Base-by-base conservation (phyloP, 2,113 vertebrate species). In the Numenius arquata region DNA sequence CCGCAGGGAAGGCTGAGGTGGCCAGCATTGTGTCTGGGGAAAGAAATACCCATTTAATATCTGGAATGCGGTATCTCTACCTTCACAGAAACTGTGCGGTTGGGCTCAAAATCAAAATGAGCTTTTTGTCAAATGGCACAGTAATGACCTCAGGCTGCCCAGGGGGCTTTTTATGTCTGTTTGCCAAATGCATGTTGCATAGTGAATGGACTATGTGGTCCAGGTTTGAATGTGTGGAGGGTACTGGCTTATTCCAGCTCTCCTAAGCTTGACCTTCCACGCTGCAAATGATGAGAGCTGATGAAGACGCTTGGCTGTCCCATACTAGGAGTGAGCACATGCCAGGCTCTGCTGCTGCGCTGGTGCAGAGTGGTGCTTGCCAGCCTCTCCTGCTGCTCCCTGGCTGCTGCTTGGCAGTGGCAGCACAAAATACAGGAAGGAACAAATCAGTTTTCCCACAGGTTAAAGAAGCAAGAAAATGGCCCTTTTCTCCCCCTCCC, bases 311-410 rank as follows among this genome's bases (percentile, higher is more conserved):
- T 25, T 43, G 79, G 56, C 68, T 80, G n/a, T 38, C 27, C 52
- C 12, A 3, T 15, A 9, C 18, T 34, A 11, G 53, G 53, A 32
- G 22, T 1, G 1, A 45, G 53, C 53, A 20, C 12, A 3, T 1
- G 6, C 27, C 4, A 5, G 38, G 62, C 45, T 71, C 22, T 48
- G 58, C 50, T 29, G 47, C 16, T 2, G 1, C 41, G 18, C 18
- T 1, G 2, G 47, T 29, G n/a, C 75, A 12, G 29, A n/a, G 50
- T 2, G 1, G 29, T 2, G 2, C 27, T 67, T 2, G 2, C 21
- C 75, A 74, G 29, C 40, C 26, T 81, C 45, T 67, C 22, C 38
- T 47, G 52, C 50, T 61, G 47, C 38, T 86, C 30, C 34, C 38
- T 45, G n/a, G 40, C 22, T 2, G 0, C 38, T 15, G 27, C 56